Evolutionary conservation across 2,113 vertebrate genomes (phyloP).

Genomic region (Caranx melampygus): DNA sequence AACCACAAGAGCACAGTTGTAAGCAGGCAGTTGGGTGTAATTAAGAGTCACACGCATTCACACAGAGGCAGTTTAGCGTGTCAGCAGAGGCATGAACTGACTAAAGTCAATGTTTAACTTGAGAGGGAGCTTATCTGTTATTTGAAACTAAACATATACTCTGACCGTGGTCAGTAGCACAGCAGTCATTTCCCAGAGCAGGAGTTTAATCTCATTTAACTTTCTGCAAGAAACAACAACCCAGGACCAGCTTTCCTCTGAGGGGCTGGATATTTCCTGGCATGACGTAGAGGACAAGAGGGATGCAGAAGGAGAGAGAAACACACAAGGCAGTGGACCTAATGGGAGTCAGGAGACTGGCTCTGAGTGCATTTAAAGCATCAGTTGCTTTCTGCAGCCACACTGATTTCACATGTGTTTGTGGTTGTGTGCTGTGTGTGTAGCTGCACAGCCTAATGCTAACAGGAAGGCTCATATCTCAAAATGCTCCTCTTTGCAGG

Average conservation of each 20-base stretch:
- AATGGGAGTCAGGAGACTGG: slow-evolving; percentile 74
- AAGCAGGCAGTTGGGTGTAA: slow-evolving; percentile 24
- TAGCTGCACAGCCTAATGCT: not conserved
- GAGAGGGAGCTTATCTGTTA: slow-evolving; percentile 16
- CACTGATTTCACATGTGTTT: slow-evolving; percentile 34
- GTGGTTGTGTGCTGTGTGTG: not conserved
- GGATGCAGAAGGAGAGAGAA: slow-evolving; percentile 27
- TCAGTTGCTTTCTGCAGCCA: slow-evolving; percentile 63
- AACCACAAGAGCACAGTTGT: slow-evolving; percentile 69
- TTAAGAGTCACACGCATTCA: slow-evolving; percentile 28
- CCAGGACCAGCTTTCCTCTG: slow-evolving; percentile 37
- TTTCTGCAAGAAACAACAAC: slow-evolving; percentile 39
- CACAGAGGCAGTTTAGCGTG: not conserved
- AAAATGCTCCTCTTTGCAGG: not conserved
- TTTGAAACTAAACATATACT: slow-evolving; percentile 24
- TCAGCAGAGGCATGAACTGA: slow-evolving; percentile 22
- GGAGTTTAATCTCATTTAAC: slow-evolving; percentile 53
- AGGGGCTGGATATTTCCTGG: slow-evolving; percentile 53
- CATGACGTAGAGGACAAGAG: slow-evolving; percentile 24
- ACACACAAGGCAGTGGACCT: slow-evolving; percentile 46
- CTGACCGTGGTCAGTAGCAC: slow-evolving; percentile 42
- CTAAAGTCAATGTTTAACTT: slow-evolving; percentile 26
- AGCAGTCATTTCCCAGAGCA: slow-evolving; percentile 20
- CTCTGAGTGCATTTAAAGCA: slow-evolving; percentile 59
- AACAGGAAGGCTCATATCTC: not conserved